Conservation (phyloP, 2,888 invertebrate genomes). For the Amiota communis region DNA sequence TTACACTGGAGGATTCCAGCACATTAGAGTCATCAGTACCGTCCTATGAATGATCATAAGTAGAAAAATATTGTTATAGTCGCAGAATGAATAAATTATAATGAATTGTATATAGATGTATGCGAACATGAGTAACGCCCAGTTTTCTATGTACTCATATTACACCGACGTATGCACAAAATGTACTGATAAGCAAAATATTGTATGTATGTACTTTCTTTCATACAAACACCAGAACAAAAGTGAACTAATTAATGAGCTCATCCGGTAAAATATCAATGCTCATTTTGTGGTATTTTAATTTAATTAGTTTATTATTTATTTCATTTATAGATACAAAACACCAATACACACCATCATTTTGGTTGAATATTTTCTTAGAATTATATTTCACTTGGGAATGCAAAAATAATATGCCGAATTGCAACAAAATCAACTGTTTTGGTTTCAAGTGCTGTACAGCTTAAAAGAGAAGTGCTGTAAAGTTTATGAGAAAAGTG, state of each 20-base stretch:
- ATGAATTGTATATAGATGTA: not conserved
- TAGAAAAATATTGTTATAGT: conserved; percentile 8
- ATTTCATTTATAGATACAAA: not conserved
- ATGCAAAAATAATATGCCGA: not conserved
- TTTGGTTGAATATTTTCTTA: conserved; percentile 9
- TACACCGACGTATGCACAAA: conserved; percentile 43
- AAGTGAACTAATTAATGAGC: not conserved
- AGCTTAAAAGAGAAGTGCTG: not conserved
- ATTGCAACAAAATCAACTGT: not conserved
- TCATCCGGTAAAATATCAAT: not conserved
- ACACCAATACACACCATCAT: conserved; percentile 18
- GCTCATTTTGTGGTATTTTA: not conserved
- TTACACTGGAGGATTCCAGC: conserved; percentile 41
- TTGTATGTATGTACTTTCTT: no score
- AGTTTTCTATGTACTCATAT: conserved; percentile 44
- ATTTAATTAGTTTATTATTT: not conserved
- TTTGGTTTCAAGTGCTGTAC: conserved; percentile 6
- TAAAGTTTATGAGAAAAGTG: not conserved
- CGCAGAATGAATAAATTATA: not conserved
- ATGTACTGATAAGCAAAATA: conserved; percentile 40
- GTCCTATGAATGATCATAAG: conserved; percentile 47
- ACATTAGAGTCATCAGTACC: conserved; percentile 64
- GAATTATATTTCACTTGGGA: not conserved
- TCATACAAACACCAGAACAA: not conserved
- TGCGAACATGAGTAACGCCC: conserved; percentile 18